Evolutionary conservation across 2,888 invertebrate species (phyloP).

Genomic region (Drosophila diplacantha): DNA sequence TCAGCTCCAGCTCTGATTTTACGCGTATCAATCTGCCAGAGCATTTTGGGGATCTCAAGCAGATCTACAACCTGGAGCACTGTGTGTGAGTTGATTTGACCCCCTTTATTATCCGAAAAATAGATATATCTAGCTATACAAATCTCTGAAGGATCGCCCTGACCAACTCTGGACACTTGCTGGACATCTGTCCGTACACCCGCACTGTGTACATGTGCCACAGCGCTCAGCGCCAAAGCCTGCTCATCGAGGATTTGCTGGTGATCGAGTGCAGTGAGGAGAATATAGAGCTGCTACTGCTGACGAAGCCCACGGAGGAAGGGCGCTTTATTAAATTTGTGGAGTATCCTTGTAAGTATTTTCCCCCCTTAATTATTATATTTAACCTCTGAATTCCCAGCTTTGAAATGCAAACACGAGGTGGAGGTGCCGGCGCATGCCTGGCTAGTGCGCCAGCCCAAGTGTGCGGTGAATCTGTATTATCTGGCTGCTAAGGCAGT

Average conservation of each 20-base stretch:
- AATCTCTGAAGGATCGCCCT: slow-evolving; percentile 54
- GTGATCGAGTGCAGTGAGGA: slow-evolving; percentile 75
- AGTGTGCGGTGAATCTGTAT: slow-evolving; percentile 76
- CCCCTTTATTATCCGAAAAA: background rate
- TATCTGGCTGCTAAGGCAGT: slow-evolving; percentile 68
- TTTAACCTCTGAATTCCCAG: slow-evolving; percentile 42
- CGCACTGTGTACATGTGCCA: slow-evolving; percentile 58
- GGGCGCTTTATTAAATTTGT: slow-evolving; percentile 71
- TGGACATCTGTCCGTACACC: slow-evolving; percentile 75
- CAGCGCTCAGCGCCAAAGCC: slow-evolving; percentile 7
- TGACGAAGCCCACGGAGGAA: slow-evolving; percentile 63
- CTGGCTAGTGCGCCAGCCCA: slow-evolving; percentile 77
- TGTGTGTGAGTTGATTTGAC: slow-evolving; percentile 64
- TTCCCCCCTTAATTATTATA: fast-evolving
- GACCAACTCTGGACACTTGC: slow-evolving; percentile 70
- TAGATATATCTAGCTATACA: background rate
- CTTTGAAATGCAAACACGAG: slow-evolving; percentile 73
- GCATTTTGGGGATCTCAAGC: slow-evolving; percentile 66
- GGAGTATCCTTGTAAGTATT: slow-evolving; percentile 75
- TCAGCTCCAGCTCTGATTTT: slow-evolving; percentile 42
- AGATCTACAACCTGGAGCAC: slow-evolving; percentile 71
- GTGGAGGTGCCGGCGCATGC: slow-evolving; percentile 68
- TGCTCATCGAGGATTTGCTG: slow-evolving; percentile 74
- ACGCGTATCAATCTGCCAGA: slow-evolving; percentile 61
- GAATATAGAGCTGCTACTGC: slow-evolving; percentile 71